Base-by-base conservation (phyloP, 2,113 vertebrate genomes). In the Melanocharis versteri region DNA sequence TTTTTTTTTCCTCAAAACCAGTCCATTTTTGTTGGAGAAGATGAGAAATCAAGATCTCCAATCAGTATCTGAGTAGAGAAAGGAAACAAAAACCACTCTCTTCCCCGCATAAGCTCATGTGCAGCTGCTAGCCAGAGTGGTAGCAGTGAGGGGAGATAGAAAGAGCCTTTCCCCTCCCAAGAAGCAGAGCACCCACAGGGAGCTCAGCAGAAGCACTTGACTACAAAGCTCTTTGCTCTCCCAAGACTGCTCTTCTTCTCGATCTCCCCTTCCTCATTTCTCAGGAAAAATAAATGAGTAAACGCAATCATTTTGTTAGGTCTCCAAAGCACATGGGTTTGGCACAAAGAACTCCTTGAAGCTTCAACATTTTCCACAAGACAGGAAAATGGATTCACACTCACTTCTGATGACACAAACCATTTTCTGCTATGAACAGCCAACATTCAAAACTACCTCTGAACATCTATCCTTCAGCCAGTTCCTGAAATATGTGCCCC, bases 151-250 rank as follows among this genome's bases (percentile, higher is more conserved):
- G 13, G 21, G 19, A 47, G 16, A 14, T 13, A 53, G 77, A 72
- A 73, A n/a, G 19, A 72, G 12, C 4, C 10, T 10, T 19, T 76
- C 71, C 5, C 44, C 3, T 72, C 18, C 17, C 40, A 15, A 57
- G 1, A 47, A 48, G 21, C 23, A 75, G 14, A 83, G 10, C 18
- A 42, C 13, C 33, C 22, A 11, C 28, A 66, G 39, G 17, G 10
- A 40, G 24, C 2, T 26, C 27, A 40, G 51, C 21, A 83, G 15
- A 40, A 3, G 1, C 6, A 20, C 47, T 35, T 0, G 0, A 6
- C 30, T 50, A 24, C 39, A 11, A 56, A 61, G 10, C 23, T 71
- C 11, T 65, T 77, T 13, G 1, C 10, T 75, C 39, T 89, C 14
- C 24, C 23, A 78, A 22, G 30, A 30, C 23, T 85, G 13, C 16